Evolutionary conservation across 1,140 invertebrate species (phyloP).

Genomic region (Halictus rubicundus): DNA sequence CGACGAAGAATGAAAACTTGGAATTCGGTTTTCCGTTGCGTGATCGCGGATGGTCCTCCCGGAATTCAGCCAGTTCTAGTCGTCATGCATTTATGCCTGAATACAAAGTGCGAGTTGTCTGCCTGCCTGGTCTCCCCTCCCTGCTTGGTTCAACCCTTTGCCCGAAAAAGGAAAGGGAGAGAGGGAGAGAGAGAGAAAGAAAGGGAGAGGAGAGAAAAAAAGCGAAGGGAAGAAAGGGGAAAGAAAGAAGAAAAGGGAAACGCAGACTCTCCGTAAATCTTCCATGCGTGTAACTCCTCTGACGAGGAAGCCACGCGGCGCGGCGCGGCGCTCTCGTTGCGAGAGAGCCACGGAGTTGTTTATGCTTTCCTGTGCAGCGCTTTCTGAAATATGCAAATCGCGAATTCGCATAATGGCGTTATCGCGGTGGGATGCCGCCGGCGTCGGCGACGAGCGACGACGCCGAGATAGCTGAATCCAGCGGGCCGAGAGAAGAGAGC

Average conservation of each 20-base stretch:
- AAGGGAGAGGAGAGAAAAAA: background rate
- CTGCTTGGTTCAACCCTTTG: background rate
- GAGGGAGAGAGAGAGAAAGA: background rate
- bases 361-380: constrained; percentile 77
- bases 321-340: constrained; percentile 54
- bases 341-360: constrained; percentile 68
- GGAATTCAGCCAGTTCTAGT: constrained; percentile 28
- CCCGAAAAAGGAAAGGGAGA: constrained; percentile 10
- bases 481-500: constrained; percentile 35
- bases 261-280: constrained; percentile 69
- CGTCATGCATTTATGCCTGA: constrained; percentile 37
- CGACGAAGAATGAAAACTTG: no score
- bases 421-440: constrained; percentile 70
- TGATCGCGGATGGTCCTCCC: background rate
- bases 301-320: constrained; percentile 65
- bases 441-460: constrained; percentile 51
- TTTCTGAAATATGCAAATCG: constrained; percentile 78
- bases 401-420: constrained; percentile 76
- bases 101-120: constrained; percentile 25
- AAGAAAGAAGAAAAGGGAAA: constrained; percentile 41
- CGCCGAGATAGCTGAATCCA: constrained; percentile 61
- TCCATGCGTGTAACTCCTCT: constrained; percentile 73
- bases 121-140: background rate
- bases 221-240: constrained; percentile 30
- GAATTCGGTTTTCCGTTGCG: no score